A percentile compares a stretch with the other conserved stretches of the same genome.
These are phyloP conservation scores for Heliconius cydno DNA, from an alignment of 2,888 invertebrate species.

Conservation along the genomic window DNA sequence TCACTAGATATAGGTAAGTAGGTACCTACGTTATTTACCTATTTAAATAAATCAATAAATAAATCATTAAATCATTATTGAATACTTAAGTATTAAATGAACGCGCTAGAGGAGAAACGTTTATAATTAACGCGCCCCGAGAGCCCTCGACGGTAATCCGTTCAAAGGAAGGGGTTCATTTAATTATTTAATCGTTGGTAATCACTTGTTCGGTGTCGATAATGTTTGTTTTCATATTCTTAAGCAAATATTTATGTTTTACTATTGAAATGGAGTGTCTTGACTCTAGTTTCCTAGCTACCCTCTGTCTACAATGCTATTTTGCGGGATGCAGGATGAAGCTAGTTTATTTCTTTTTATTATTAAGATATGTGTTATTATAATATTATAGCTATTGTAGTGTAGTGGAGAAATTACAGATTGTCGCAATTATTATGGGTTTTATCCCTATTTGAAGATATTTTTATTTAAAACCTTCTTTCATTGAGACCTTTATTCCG, in stretches of 20 bases:
- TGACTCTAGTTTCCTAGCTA: too few species aligned
- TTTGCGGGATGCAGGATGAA: too few species aligned
- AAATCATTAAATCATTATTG: conserved; percentile 11
- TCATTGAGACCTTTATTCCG: too few species aligned
- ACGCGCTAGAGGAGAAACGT: conserved; percentile 53
- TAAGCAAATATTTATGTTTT: neutral
- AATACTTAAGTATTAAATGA: conserved; percentile 49
- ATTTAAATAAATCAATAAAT: conserved; percentile 15
- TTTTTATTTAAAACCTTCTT: too few species aligned
- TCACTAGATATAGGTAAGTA: neutral
- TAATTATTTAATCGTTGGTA: conserved; percentile 51
- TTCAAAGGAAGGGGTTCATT: conserved; percentile 54
- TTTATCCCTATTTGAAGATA: too few species aligned
- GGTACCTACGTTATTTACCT: neutral
- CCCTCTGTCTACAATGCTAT: too few species aligned
- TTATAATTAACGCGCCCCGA: conserved; percentile 58
- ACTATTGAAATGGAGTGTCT: neutral
- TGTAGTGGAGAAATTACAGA: too few species aligned
- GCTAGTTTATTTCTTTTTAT: too few species aligned
- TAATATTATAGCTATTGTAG: too few species aligned
- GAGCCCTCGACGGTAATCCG: conserved; percentile 54
- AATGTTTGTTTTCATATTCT: conserved; percentile 14
- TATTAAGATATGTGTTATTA: too few species aligned
- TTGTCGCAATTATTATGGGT: too few species aligned
- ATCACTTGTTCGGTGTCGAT: conserved; percentile 37